A percentile compares a stretch with the other conserved stretches of the same genome.
These are phyloP conservation scores for Phengaris alcon DNA, from an alignment of 2,888 invertebrate species.

Conservation along the genomic window DNA sequence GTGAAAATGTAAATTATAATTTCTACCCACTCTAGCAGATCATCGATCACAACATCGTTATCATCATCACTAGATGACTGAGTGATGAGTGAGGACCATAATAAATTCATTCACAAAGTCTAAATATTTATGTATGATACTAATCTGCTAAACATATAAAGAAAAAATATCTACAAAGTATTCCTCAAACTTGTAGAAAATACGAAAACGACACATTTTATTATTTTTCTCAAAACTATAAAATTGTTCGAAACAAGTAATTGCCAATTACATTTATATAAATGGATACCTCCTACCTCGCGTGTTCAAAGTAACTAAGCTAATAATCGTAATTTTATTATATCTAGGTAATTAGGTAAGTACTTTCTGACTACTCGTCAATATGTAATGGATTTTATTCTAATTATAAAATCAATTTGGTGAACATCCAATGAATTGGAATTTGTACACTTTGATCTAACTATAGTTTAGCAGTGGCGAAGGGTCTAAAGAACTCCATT, in stretches of 20 bases:
- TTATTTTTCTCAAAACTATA: not conserved
- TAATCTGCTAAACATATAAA: not conserved
- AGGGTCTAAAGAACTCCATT: too few relatives aligned
- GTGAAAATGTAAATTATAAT: too few relatives aligned
- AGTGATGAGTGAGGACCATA: too few relatives aligned
- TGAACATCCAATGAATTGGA: not conserved
- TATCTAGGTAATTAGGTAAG: not conserved
- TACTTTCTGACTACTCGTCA: not conserved
- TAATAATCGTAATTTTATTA: conserved; percentile 13
- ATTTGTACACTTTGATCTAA: too few relatives aligned
- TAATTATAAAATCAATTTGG: not conserved
- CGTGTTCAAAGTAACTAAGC: conserved; percentile 1
- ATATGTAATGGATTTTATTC: not conserved
- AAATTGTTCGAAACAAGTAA: not conserved
- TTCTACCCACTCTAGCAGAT: too few relatives aligned
- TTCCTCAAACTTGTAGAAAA: not conserved
- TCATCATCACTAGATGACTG: too few relatives aligned
- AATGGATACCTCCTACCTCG: not conserved
- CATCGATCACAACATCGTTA: too few relatives aligned
- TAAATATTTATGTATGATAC: not conserved
- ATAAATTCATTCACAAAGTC: too few relatives aligned
- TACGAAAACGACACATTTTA: not conserved
- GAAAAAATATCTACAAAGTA: not conserved
- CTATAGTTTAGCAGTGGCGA: not conserved
- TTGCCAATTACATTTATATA: conserved; percentile 10